Conservation (phyloP, 1,140 invertebrate species). For the Anastatus disparis region DNA sequence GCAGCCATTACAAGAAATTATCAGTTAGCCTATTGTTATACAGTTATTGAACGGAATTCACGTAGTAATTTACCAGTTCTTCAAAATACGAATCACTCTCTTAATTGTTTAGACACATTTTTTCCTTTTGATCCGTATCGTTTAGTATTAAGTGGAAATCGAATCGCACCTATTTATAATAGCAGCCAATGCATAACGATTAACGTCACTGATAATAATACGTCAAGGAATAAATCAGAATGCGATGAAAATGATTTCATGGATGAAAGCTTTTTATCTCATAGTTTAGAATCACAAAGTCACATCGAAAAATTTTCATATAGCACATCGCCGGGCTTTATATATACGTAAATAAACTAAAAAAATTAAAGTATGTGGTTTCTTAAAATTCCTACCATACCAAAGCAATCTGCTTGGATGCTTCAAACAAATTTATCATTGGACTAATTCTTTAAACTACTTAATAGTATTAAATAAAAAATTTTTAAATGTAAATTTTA, state of each 20-base stretch:
- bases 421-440: too few relatives aligned
- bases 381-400: too few relatives aligned
- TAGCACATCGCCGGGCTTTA: constrained; percentile 55
- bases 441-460: too few relatives aligned
- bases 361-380: too few relatives aligned
- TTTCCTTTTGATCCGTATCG: constrained; percentile 87
- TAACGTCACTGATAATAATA: constrained; percentile 40
- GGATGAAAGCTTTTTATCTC: constrained; percentile 51
- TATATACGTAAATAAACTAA: constrained; percentile 45
- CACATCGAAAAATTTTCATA: constrained; percentile 55
- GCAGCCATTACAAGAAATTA: constrained; percentile 85
- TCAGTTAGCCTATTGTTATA: constrained; percentile 92
- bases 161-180: constrained; percentile 62
- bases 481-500: too few relatives aligned
- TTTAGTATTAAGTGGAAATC: constrained; percentile 65
- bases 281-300: constrained; percentile 41
- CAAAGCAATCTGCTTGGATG: too few relatives aligned
- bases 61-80: constrained; percentile 73
- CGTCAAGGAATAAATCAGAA: constrained; percentile 33
- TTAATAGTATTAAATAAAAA: too few relatives aligned
- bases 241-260: constrained; percentile 57
- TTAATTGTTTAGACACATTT: constrained; percentile 72
- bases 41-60: constrained; percentile 87
- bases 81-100: constrained; percentile 61
- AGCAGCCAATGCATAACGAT: constrained; percentile 53